Base-by-base conservation (phyloP, 2,797 vertebrate genomes). In the Enoplosus armatus region DNA sequence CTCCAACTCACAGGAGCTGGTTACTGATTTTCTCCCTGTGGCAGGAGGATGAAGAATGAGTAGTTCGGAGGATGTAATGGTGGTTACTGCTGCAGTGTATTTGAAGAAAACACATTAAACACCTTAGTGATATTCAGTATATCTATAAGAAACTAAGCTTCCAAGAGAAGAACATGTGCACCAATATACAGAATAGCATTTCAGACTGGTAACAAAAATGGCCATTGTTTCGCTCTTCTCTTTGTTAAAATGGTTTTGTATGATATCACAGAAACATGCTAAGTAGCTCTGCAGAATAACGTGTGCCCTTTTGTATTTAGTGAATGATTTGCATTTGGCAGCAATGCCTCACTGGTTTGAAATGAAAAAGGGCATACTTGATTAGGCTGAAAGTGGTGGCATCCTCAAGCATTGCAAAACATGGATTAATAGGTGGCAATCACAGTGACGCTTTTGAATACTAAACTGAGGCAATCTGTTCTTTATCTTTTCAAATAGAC, bases 351-450 rank as follows among this genome's bases (percentile, higher is more conserved):
- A 45, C 68, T 84, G 82, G 65, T 65, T 83, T 78, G 76, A 84
- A 89, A 89, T 89, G 80, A 86, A 84, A 87, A 90, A 64, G 76
- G 73, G n/a, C 68, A 77, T 87, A 72, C 77, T 87, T 85, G 85
- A 90, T 91, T 82, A 87, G 71, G 68, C 37, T 78, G 70, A 85
- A 79, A 87, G 84, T 77, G 63, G 79, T 66, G 80, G 67, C 79
- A 82, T 90, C 80, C 72, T 87, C 71, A 29, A 88, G 86, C 79
- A 70, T 77, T 29, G 68, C 80, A 86, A 79, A 86, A 90, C 75
- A 85, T 31, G 48, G 77, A 85, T 89, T 90, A 90, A 89, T 83
- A 86, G 82, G 78, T 72, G 80, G 85, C 80, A 82, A 85, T 86
- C 84, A 76, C 80, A 50, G 47, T 47, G 24, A 82, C 68, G 82